These are phyloP conservation scores for Leptinotarsa juncta DNA, from an alignment of 2,888 invertebrate species.

Conservation along the genomic window DNA sequence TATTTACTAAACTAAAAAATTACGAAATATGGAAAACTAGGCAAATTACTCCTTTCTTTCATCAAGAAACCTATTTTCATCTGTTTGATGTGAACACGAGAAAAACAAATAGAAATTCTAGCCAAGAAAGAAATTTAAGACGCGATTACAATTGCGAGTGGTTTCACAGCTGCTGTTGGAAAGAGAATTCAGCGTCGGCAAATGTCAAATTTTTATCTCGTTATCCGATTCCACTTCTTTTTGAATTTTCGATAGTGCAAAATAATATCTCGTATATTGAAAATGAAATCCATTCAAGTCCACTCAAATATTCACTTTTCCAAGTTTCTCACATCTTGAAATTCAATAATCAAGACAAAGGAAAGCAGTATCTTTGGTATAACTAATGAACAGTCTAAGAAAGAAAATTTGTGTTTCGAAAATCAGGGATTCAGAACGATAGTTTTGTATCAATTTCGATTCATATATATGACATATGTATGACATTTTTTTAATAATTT, in stretches of 20 bases:
- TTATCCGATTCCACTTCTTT: constrained; percentile 16
- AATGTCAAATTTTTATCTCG: constrained; percentile 27
- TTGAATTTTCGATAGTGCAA: constrained; percentile 11
- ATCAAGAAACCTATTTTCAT: constrained; percentile 6
- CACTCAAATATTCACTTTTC: background rate
- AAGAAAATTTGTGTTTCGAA: too few species aligned
- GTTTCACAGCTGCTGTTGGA: constrained; percentile 2
- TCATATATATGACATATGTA: too few species aligned
- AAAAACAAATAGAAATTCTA: constrained; percentile 20
- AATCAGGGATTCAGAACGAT: too few species aligned
- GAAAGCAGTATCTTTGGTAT: too few species aligned
- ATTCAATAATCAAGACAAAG: too few species aligned
- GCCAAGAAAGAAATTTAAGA: constrained; percentile 23
- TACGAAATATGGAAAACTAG: background rate
- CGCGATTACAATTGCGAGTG: constrained; percentile 15
- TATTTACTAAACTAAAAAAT: background rate
- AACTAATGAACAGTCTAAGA: too few species aligned
- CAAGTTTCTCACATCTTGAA: too few species aligned
- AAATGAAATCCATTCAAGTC: background rate
- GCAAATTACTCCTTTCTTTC: background rate
- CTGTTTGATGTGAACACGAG: background rate
- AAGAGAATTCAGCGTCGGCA: constrained; percentile 15
- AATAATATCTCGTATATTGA: background rate
- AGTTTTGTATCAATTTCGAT: too few species aligned
- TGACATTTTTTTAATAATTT: too few species aligned